phyloP scores from a whole-genome alignment of 92 coral and sea anemone species.

The Scolanthus callimorphus region DNA sequence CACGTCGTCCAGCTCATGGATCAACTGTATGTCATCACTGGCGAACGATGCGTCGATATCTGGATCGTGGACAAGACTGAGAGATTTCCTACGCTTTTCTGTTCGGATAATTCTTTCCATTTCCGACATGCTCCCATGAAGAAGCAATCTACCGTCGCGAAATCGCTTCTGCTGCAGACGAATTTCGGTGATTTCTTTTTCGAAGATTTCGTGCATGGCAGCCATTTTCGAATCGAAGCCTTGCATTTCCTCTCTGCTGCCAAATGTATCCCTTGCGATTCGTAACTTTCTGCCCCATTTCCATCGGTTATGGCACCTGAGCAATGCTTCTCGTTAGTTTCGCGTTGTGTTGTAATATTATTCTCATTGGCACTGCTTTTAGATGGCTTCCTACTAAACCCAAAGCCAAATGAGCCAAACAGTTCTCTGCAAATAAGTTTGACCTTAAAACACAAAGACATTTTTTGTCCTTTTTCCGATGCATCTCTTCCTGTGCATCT shows the following conservation, averaged over 20 bases:
- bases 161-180: conserved; percentile 76
- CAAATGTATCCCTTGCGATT: conserved; percentile 74
- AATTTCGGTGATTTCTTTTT: conserved; percentile 79
- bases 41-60: conserved; percentile 38
- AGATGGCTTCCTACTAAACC: too few relatives aligned
- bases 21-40: conserved; percentile 69
- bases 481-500: conserved; percentile 4
- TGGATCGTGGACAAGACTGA: conserved; percentile 33
- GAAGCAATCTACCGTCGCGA: conserved; percentile 51
- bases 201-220: conserved; percentile 63
- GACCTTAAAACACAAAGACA: conserved; percentile 81
- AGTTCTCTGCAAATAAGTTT: conserved; percentile 53
- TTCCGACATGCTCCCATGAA: conserved; percentile 62
- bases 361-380: too few relatives aligned
- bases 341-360: too few relatives aligned
- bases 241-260: conserved; percentile 52
- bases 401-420: conserved; percentile 15
- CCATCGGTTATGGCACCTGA: too few relatives aligned
- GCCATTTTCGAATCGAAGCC: conserved; percentile 81
- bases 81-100: conserved; percentile 39
- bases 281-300: conserved; percentile 20
- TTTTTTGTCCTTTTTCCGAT: conserved; percentile 22
- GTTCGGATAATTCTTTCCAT: conserved; percentile 69
- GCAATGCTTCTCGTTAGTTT: too few relatives aligned
- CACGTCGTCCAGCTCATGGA: conserved; percentile 76